Conservation (phyloP, 2,113 vertebrate genomes). For the Dolichallabes microphthalmus region DNA sequence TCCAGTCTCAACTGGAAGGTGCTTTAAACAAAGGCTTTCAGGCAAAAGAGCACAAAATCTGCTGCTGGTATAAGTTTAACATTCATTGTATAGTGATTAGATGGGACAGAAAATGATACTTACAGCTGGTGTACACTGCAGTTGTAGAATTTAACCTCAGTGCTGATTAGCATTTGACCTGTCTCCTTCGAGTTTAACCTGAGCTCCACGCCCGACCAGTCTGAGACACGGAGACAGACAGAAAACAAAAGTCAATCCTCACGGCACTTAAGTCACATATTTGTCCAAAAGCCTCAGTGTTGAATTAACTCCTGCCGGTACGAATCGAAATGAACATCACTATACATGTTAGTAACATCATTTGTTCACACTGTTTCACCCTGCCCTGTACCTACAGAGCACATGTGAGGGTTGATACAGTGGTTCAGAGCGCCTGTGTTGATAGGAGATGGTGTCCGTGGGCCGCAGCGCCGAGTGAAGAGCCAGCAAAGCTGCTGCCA, state of each 20-base stretch:
- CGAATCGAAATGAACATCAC: neutral
- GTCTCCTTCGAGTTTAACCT: conserved; percentile 93
- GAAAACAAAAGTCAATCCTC: conserved; percentile 12
- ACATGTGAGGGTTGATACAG: conserved; percentile 20
- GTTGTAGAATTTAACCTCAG: conserved; percentile 98
- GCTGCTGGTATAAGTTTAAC: neutral
- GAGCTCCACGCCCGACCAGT: conserved; percentile 92
- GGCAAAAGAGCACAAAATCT: neutral
- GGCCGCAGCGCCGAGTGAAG: conserved; percentile 17
- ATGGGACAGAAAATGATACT: conserved; percentile 60
- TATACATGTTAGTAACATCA: neutral
- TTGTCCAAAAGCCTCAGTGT: neutral
- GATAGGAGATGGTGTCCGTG: conserved; percentile 16
- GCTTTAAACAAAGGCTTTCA: neutral
- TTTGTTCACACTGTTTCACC: neutral
- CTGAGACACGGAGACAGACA: conserved; percentile 65
- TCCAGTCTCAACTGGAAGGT: neutral
- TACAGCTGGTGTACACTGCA: conserved; percentile 97
- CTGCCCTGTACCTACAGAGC: conserved; percentile 28
- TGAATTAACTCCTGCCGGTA: neutral
- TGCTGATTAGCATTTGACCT: conserved; percentile 92
- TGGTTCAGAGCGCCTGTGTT: conserved; percentile 36
- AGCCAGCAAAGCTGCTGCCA: conserved; percentile 30
- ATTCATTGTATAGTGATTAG: neutral
- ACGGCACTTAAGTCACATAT: neutral